These are phyloP conservation scores for Strigamia transsilvanica DNA, from an alignment of 2,888 invertebrate species.

Conservation along the genomic window DNA sequence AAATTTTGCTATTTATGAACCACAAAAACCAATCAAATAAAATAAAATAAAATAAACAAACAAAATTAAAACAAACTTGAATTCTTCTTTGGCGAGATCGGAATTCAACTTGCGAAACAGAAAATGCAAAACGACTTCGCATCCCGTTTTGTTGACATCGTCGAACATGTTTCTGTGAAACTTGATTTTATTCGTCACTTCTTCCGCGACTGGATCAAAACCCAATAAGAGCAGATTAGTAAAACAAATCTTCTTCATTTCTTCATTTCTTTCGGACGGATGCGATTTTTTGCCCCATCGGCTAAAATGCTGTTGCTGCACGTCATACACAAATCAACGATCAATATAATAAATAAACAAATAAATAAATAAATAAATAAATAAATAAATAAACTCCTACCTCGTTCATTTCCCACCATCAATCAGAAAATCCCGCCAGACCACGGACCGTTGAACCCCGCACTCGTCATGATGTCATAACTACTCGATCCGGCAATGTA, in stretches of 20 bases:
- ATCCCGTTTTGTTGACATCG: not conserved
- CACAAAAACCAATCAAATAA: not conserved
- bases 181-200: not conserved
- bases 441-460: too few relatives aligned
- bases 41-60: not conserved
- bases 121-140: conserved; percentile 7
- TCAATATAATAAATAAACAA: too few relatives aligned
- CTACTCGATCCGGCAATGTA: too few relatives aligned
- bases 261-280: not conserved
- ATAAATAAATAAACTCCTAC: too few relatives aligned
- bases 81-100: conserved; percentile 10
- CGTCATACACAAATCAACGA: too few relatives aligned
- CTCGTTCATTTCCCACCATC: too few relatives aligned
- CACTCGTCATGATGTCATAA: too few relatives aligned
- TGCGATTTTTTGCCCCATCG: not conserved
- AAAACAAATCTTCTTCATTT: conserved; percentile 13
- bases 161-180: conserved; percentile 10
- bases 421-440: too few relatives aligned
- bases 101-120: not conserved
- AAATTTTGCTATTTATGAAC: not conserved
- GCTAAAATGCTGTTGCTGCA: not conserved
- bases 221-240: not conserved
- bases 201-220: not conserved
- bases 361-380: too few relatives aligned
- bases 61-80: not conserved